Evolutionary conservation across 2,113 vertebrate genomes (phyloP), one percentile per base, ranked within the genome.

Genomic region (Sigmodon hispidus): DNA sequence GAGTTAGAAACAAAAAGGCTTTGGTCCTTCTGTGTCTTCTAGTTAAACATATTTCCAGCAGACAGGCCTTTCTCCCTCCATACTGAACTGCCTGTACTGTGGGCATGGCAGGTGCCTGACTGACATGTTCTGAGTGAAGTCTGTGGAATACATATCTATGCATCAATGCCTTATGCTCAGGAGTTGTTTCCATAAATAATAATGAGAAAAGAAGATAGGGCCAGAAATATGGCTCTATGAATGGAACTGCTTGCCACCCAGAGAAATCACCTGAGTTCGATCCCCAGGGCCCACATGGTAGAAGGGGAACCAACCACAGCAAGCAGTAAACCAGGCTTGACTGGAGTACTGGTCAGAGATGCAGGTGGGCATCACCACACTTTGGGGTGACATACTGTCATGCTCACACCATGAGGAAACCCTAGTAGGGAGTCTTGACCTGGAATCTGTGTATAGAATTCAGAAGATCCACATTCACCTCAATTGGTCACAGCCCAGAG

Each of bases 41-140:
- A 67, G 22, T 61, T 52, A 57, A 59, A 61, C 8, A 26, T 52
- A 5, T 50, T 76, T 73, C 43, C 88, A 67, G 21, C n/a, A 45
- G 22, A 29, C 19, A 31, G 73, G 3, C 16, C 81, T 48, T 73
- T n/a, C 55, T 72, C 4, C 40, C 70, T 31, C 65, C 7, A 7
- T 10, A 36, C 31, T 40, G 29, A 29, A 36, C 36, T 48, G 24
- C 65, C 48, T 81, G 57, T 1, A 15, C 45, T 34, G 6, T 22
- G 5, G n/a, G 29, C 31, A 1, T 0, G 7, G 29, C 0, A 11
- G 22, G 7, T 11, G 3, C n/a, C 48, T 48, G 36, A 43, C 17
- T 59, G 19, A 15, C 1, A 81, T 12, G 31, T 29, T 79, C 57
- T 48, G 36, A 81, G 72, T 24, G 24, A 13, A 85, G 55, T 43